Base-by-base conservation (phyloP, 2,888 invertebrate species). In the Drosophila colorata region DNA sequence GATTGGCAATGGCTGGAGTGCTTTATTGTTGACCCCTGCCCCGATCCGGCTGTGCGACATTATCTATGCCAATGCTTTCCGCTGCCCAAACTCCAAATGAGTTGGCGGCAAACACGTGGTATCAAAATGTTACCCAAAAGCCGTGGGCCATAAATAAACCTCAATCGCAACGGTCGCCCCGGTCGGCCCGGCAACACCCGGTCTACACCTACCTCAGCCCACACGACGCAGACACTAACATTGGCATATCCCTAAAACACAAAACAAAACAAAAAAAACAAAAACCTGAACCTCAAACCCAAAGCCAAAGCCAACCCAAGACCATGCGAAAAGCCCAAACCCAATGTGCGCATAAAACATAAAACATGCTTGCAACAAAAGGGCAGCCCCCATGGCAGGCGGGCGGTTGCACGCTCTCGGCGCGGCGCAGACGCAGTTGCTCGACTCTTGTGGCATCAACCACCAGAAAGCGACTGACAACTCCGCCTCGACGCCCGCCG, bases 61-160 rank as follows among this genome's bases (percentile, higher is more conserved):
- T 83, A 83, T 83, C 83, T 83, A 87, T 83, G 83, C 83, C 88
- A 83, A 69, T 67, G 74, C 57, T 66, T 75, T 72, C 78, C 78
- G 87, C 68, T 70, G 55, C 60, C 40, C 80, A 74, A 76, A 79
- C 80, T 66, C 51, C 43, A n/a, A 40, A 52, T 41, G 14, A 14
- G 44, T 52, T 60, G 47, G 44, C 69, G 71, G 56, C 72, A 69
- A 73, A 78, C 82, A 87, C 86, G 83, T 87, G 88, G 88, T 83
- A 85, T 79, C 74, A 31, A 74, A 82, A 75, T 71, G 69, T 66
- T 70, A 55, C 51, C 86, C 79, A 69, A 83, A 85, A 60, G 82
- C 83, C 80, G 87, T 78, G 79, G 85, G 85, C 87, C 88, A 85
- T 87, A 88, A 85, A 87, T 87, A 85, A 84, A 84, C 84, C 88